Percentiles rank a stretch among this genome's conserved stretches.
These are phyloP conservation scores for Tetramorium bicarinatum DNA, from an alignment of 2,888 invertebrate species.

Conservation along the genomic window DNA sequence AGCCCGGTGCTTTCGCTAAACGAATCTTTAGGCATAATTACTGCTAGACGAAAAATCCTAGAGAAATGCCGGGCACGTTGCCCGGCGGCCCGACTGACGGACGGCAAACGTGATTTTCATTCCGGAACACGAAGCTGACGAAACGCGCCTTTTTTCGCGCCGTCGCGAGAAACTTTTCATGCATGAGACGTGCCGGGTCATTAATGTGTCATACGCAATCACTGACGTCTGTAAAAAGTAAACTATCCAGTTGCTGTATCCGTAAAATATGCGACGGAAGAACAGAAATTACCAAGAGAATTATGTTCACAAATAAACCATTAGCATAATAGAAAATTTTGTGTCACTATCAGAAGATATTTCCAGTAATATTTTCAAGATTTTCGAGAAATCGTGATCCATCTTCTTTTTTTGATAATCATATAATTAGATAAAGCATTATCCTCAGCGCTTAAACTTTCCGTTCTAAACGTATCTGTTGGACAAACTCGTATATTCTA, in stretches of 20 bases:
- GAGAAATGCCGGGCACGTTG: constrained; percentile 67
- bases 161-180: constrained; percentile 41
- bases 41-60: constrained; percentile 55
- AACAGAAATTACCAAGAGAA: not conserved
- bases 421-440: not conserved
- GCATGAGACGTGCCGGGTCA: constrained; percentile 38
- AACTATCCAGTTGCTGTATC: constrained; percentile 4
- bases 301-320: not conserved
- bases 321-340: not conserved
- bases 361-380: not conserved
- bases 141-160: constrained; percentile 50
- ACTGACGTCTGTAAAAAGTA: constrained; percentile 10
- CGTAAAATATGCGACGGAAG: not conserved
- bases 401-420: not conserved
- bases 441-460: not conserved
- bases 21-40: constrained; percentile 73
- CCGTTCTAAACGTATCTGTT: not conserved
- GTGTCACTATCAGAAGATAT: not conserved
- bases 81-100: constrained; percentile 54
- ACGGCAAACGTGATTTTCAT: constrained; percentile 70
- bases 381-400: not conserved
- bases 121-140: constrained; percentile 42
- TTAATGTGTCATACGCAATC: constrained; percentile 55
- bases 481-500: not conserved
- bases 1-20: constrained; percentile 38